These are phyloP conservation scores for Pilophorus perplexus DNA, from an alignment of 2,888 invertebrate genomes.

Conservation along the genomic window DNA sequence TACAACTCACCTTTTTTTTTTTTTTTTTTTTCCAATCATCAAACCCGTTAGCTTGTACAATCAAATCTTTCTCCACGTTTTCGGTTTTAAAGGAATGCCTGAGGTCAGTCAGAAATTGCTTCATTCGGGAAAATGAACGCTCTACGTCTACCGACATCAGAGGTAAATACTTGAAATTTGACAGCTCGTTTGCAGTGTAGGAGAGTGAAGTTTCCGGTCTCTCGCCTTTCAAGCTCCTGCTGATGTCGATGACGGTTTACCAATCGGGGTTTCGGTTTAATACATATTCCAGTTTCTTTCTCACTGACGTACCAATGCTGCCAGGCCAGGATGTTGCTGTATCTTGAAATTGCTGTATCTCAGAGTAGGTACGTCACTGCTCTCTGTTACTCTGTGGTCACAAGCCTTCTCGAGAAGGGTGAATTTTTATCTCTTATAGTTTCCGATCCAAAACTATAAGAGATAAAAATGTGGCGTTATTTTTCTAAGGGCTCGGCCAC, in stretches of 20 bases:
- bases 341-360: not conserved
- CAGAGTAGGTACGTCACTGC: too few relatives aligned
- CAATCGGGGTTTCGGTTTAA: constrained; percentile 13
- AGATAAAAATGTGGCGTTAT: too few relatives aligned
- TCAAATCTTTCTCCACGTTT: constrained; percentile 2
- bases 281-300: constrained; percentile 22
- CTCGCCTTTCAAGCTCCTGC: constrained; percentile 24
- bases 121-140: constrained; percentile 18
- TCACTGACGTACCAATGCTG: constrained; percentile 8
- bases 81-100: constrained; percentile 17
- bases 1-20: constrained; percentile 5
- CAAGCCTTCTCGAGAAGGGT: too few relatives aligned
- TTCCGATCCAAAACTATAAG: too few relatives aligned
- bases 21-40: not conserved
- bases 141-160: constrained; percentile 16
- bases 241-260: not conserved
- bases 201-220: constrained; percentile 12
- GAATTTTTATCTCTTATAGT: too few relatives aligned
- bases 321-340: constrained; percentile 23
- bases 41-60: not conserved
- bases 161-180: constrained; percentile 27
- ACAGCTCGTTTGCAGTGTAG: constrained; percentile 12
- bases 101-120: not conserved
- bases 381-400: too few relatives aligned
- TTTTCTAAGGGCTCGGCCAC: too few relatives aligned